Conservation (phyloP, 2,888 invertebrate genomes). For the Hypomecis punctinalis region DNA sequence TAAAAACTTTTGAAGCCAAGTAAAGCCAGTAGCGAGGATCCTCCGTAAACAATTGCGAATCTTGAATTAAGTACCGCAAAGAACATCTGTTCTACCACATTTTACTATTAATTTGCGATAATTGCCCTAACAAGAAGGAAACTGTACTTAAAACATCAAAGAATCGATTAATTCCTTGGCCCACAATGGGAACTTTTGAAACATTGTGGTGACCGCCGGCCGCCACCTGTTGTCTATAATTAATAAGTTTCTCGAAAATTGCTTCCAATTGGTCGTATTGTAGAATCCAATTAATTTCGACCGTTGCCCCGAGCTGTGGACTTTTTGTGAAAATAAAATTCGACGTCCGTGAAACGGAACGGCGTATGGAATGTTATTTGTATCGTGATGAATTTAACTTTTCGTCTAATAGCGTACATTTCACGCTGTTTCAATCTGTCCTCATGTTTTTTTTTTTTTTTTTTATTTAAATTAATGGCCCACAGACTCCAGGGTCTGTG, state of each 20-base stretch:
- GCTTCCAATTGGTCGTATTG: constrained; percentile 50
- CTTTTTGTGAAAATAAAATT: constrained; percentile 9
- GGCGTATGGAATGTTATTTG: constrained; percentile 1
- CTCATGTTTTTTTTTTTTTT: no score
- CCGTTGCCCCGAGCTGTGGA: constrained; percentile 27
- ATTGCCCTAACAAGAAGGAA: background rate
- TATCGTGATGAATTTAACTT: background rate
- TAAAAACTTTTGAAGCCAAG: no score
- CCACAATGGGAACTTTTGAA: constrained; percentile 24
- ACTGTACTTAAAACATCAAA: constrained; percentile 3
- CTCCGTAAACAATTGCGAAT: no score
- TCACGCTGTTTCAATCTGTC: no score
- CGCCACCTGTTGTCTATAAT: constrained; percentile 62
- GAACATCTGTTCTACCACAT: no score
- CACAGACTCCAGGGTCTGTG: no score
- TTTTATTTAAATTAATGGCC: no score
- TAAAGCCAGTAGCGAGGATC: no score
- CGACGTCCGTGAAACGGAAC: background rate
- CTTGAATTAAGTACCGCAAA: no score
- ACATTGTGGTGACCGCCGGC: constrained; percentile 35
- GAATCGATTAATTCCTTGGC: constrained; percentile 11
- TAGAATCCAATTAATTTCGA: constrained; percentile 60
- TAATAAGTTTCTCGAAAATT: constrained; percentile 62
- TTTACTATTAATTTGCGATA: background rate
- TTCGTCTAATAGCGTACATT: background rate